phyloP scores from a whole-genome alignment of 2,888 invertebrate genomes.

The Carterocephalus palaemon region DNA sequence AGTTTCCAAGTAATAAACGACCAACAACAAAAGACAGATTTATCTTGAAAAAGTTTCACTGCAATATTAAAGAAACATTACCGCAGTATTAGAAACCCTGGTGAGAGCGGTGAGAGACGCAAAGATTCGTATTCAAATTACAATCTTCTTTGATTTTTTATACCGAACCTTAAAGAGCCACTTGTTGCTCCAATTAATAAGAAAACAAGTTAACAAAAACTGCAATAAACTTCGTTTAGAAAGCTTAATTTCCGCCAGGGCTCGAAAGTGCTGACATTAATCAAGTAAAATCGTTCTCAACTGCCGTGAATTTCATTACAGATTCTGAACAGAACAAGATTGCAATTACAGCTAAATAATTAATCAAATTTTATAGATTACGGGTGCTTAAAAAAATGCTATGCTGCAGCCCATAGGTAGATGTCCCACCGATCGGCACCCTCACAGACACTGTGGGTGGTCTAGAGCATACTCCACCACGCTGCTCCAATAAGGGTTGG shows the following conservation, averaged over 20 bases:
- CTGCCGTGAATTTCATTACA: slow-evolving; percentile 56
- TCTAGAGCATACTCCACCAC: too few relatives aligned
- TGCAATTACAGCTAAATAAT: slow-evolving; percentile 15
- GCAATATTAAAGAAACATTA: slow-evolving; percentile 38
- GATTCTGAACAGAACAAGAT: slow-evolving; percentile 43
- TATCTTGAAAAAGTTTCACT: slow-evolving; percentile 36
- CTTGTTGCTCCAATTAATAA: slow-evolving; percentile 72
- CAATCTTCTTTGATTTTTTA: slow-evolving; percentile 24
- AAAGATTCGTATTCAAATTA: slow-evolving; percentile 25
- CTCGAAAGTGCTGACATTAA: slow-evolving; percentile 60
- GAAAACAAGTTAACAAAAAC: slow-evolving; percentile 69
- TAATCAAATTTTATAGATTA: not conserved
- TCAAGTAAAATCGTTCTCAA: slow-evolving; percentile 57
- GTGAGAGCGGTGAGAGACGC: slow-evolving; percentile 26
- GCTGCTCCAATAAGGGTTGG: too few relatives aligned
- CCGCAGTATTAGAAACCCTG: slow-evolving; percentile 32
- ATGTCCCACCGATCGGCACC: too few relatives aligned
- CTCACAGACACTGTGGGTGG: too few relatives aligned
- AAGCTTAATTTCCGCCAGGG: slow-evolving; percentile 64
- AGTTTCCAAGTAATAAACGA: slow-evolving; percentile 34
- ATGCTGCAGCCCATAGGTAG: not conserved
- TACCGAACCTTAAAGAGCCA: slow-evolving; percentile 35
- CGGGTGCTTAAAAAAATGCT: not conserved
- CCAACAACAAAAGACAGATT: slow-evolving; percentile 35
- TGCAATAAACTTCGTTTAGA: slow-evolving; percentile 68